Evolutionary conservation across 2,113 vertebrate species (phyloP).

Genomic region (Acrocephalus arundinaceus): DNA sequence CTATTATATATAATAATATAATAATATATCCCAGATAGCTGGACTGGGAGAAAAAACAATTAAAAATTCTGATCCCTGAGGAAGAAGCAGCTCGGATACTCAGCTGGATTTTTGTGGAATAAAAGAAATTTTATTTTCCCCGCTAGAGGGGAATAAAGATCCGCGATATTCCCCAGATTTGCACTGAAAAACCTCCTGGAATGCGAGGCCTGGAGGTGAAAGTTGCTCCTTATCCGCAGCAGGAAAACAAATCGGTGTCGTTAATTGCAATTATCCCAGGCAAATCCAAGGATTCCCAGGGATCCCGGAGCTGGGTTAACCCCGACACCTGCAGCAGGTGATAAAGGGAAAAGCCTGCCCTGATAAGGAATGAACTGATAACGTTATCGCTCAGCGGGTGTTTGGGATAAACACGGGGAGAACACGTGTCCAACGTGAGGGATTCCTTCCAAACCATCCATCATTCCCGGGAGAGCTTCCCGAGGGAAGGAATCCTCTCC

Average conservation of each 20-base stretch:
- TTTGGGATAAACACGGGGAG: background rate
- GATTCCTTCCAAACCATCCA: background rate
- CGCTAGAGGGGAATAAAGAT: conserved; percentile 62
- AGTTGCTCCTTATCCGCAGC: background rate
- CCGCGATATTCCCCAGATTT: background rate
- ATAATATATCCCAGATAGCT: too few species aligned
- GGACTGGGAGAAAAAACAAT: too few species aligned
- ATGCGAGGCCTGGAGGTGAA: background rate
- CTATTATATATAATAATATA: too few species aligned
- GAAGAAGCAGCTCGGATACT: background rate
- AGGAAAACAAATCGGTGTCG: background rate
- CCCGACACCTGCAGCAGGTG: background rate
- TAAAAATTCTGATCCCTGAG: background rate
- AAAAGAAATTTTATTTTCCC: background rate
- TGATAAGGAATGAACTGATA: background rate
- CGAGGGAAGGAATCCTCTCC: background rate
- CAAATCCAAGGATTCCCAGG: background rate
- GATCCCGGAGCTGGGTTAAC: background rate
- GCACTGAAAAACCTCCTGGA: background rate
- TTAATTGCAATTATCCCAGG: background rate
- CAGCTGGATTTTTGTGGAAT: background rate
- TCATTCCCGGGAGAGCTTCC: background rate
- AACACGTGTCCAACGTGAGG: too few species aligned
- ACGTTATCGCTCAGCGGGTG: background rate
- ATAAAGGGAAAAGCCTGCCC: background rate